Evolutionary conservation across 92 coral and sea anemone genomes (phyloP).

Genomic region (Zoanthus sociatus): DNA sequence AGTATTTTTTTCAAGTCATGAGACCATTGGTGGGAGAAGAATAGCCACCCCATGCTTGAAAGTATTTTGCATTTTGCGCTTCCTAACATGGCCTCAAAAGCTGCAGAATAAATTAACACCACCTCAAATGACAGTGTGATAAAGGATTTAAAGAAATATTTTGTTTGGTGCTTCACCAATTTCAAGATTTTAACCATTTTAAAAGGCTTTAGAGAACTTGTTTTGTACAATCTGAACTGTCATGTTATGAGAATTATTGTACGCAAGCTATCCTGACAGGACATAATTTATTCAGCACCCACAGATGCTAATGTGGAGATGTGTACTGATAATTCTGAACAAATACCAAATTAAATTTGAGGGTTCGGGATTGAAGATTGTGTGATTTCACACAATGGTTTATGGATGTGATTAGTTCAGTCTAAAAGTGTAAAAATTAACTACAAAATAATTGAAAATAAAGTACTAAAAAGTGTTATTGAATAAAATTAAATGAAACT

Average conservation of each 20-base stretch:
- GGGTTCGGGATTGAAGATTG: neutral
- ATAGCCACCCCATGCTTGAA: neutral
- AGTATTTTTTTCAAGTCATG: neutral
- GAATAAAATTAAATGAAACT: too few relatives aligned
- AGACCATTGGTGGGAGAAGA: slow-evolving; percentile 2
- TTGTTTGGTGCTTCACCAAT: neutral
- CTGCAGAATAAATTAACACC: slow-evolving; percentile 9
- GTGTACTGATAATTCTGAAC: slow-evolving; percentile 13
- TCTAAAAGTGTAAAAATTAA: too few relatives aligned
- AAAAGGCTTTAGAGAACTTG: slow-evolving; percentile 11
- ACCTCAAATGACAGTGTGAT: neutral
- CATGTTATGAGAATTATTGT: slow-evolving; percentile 12
- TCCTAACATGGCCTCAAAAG: slow-evolving; percentile 13
- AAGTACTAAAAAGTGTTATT: too few relatives aligned
- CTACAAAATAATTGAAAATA: too few relatives aligned
- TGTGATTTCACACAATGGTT: too few relatives aligned
- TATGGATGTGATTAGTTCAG: too few relatives aligned
- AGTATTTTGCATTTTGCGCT: slow-evolving; percentile 7
- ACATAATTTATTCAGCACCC: neutral
- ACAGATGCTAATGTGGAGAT: slow-evolving; percentile 8
- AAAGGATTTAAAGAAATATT: neutral
- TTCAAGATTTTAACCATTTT: neutral
- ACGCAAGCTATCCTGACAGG: neutral
- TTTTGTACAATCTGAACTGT: slow-evolving; percentile 3
- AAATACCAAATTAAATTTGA: neutral